Evolutionary conservation across 2,797 vertebrate species (phyloP).

Genomic region (Crypturellus tataupa): DNA sequence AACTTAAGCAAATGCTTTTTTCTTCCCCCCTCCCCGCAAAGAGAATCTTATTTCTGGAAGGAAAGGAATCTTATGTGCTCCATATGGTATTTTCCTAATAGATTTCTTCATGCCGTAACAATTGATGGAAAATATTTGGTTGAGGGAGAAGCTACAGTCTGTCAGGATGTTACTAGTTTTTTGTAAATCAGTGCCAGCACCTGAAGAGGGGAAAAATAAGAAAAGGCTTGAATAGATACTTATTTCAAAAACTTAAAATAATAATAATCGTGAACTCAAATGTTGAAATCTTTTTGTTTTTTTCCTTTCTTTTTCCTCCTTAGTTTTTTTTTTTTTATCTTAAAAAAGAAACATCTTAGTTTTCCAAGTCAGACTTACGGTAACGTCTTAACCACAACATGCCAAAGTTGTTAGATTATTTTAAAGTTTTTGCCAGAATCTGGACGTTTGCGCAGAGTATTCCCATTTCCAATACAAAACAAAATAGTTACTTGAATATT

Average conservation of each 20-base stretch:
- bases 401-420: conserved; percentile 76
- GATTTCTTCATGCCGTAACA: neutral
- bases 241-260: neutral
- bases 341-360: conserved; percentile 50
- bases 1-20: conserved; percentile 40
- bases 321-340: neutral
- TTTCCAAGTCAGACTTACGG: conserved; percentile 68
- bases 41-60: conserved; percentile 26
- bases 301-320: neutral
- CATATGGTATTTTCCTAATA: conserved; percentile 44
- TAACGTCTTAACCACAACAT: conserved; percentile 63
- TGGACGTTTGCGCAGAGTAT: neutral
- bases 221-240: neutral
- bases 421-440: conserved; percentile 53
- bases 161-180: conserved; percentile 27
- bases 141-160: neutral
- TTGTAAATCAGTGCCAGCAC: conserved; percentile 32
- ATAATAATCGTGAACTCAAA: conserved; percentile 10
- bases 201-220: neutral
- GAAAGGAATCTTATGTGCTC: conserved; percentile 48
- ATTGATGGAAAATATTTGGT: conserved; percentile 45
- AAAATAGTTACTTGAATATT: conserved; percentile 61
- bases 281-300: neutral
- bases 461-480: conserved; percentile 58
- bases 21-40: neutral